phyloP scores from a whole-genome alignment of 1,140 invertebrate species.

The Berghia stephanieae region DNA sequence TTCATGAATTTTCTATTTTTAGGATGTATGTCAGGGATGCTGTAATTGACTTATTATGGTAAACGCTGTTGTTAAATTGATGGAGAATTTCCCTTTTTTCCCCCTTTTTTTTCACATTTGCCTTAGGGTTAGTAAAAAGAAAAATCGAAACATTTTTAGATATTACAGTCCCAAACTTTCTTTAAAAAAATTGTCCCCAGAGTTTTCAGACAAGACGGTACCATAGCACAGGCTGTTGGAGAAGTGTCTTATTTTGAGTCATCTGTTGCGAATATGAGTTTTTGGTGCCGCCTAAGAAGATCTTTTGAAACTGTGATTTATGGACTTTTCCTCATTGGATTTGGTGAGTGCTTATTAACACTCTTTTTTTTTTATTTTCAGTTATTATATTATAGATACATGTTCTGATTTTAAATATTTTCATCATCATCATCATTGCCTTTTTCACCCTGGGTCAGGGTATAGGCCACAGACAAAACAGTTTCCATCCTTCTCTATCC shows the following conservation, averaged over 20 bases:
- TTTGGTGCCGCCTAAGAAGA: slow-evolving; percentile 38
- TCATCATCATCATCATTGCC: too few species aligned
- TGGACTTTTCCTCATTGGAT: slow-evolving; percentile 26
- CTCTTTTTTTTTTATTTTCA: too few species aligned
- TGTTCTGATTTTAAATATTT: too few species aligned
- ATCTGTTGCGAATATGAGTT: slow-evolving; percentile 34
- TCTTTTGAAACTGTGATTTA: slow-evolving; percentile 37
- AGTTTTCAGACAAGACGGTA: slow-evolving; percentile 28
- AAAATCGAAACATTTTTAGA: not conserved
- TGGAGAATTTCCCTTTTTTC: too few species aligned
- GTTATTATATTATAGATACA: too few species aligned
- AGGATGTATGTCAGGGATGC: too few species aligned
- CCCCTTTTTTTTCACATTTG: not conserved
- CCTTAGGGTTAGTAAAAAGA: not conserved
- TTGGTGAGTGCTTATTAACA: slow-evolving; percentile 23
- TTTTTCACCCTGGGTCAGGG: too few species aligned
- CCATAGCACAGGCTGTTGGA: not conserved
- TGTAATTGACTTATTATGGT: too few species aligned
- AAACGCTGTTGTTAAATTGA: too few species aligned
- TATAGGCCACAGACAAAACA: too few species aligned
- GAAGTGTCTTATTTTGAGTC: slow-evolving; percentile 37
- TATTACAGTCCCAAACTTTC: not conserved
- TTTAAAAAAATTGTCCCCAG: slow-evolving; percentile 20
- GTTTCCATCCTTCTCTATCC: too few species aligned
- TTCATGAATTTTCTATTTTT: too few species aligned